A percentile compares a stretch with the other conserved stretches of the same genome.
Conservation (phyloP, 2,113 vertebrate genomes). For the Dermatemys mawii region DNA sequence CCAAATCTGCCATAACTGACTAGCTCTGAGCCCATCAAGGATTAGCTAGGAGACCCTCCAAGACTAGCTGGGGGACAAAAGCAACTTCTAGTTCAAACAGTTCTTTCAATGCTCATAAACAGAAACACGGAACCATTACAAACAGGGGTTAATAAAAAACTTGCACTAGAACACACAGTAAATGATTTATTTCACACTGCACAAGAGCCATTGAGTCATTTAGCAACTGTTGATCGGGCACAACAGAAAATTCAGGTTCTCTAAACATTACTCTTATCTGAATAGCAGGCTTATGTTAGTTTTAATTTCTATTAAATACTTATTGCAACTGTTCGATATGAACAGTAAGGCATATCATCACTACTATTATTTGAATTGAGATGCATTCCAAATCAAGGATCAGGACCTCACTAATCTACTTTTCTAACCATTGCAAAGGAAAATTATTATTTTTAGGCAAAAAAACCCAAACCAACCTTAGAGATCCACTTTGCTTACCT, state of each 20-base stretch:
- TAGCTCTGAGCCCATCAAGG: not conserved
- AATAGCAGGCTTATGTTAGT: not conserved
- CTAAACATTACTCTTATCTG: not conserved
- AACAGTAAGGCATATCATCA: not conserved
- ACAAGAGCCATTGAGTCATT: not conserved
- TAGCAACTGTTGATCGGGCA: not conserved
- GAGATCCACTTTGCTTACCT: slow-evolving; percentile 80
- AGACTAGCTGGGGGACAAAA: not conserved
- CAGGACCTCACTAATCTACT: not conserved
- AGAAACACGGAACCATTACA: not conserved
- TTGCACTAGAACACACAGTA: not conserved
- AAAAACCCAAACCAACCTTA: too few relatives aligned
- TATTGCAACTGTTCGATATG: not conserved
- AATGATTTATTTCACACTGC: not conserved
- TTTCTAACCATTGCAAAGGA: not conserved
- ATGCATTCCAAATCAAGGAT: not conserved
- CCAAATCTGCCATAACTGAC: not conserved
- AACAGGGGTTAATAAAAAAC: not conserved
- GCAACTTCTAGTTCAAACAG: not conserved
- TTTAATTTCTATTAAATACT: not conserved
- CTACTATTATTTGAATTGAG: not conserved
- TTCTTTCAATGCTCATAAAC: not conserved
- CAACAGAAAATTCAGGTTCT: not conserved
- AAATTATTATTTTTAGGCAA: not conserved
- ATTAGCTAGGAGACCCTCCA: not conserved